Base-by-base conservation (phyloP, 2,113 vertebrate genomes). In the Corythoichthys haematopterus region DNA sequence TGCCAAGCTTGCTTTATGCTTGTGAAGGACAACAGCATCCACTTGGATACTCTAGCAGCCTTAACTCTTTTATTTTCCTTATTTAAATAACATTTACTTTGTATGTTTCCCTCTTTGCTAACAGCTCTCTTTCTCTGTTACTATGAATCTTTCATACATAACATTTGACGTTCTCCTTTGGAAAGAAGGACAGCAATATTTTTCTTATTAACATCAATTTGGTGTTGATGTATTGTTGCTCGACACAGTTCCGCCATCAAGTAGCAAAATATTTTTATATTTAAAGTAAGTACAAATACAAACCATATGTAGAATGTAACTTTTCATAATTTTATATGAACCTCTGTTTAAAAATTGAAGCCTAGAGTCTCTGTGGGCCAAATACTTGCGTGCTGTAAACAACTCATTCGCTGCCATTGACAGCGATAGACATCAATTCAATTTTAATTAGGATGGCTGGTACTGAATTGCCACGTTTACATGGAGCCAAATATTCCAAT, bases 1-100 rank as follows among this genome's bases (percentile, higher is more conserved):
- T 40, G 57, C 46, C 16, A 45, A 35, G 13, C 60, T 61, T 11
- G n/a, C 62, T 51, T 43, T 61, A 48, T 64, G 50, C 64, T 50
- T 7, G 20, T 59, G 66, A 62, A 45, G n/a, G 64, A 47, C 35
- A 60, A 46, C 11, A 59, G 53, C 4, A 40, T 50, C 20, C 28
- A 50, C 50, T 8, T 33, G 50, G 3, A 66, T 72, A 40, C 2
- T 28, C 65, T n/a, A 51, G 55, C 16, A 51, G 43, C 33, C 63
- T 65, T 36, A 47, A 60, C 40, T 75, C 46, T 58, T 75, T 78
- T 64, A 74, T 69, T 74, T 69, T 78, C 69, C 40, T 79, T 84
- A 58, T 77, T 65, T 57, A 77, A 77, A 85, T 85, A 86, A 88
- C 81, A 86, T 84, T 80, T 40, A 76, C 79, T 72, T 75, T 66